phyloP scores from a whole-genome alignment of 2,888 invertebrate genomes.

The Theretra japonica region DNA sequence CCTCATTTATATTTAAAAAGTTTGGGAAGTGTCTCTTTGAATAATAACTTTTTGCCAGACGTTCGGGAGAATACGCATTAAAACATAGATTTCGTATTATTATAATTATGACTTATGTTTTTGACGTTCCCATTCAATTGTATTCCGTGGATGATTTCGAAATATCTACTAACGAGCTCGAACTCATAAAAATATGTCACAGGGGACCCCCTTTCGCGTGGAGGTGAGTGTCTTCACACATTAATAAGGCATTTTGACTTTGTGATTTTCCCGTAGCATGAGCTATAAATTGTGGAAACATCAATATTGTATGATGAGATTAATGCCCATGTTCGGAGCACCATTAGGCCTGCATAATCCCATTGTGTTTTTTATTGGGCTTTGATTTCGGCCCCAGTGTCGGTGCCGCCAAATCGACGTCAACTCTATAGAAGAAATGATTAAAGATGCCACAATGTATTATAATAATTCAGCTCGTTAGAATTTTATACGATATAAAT shows the following conservation, averaged over 20 bases:
- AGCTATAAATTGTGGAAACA: conserved; percentile 80
- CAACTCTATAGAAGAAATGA: conserved; percentile 60
- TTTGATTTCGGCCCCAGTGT: conserved; percentile 64
- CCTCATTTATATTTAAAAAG: conserved; percentile 63
- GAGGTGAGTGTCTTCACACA: conserved; percentile 82
- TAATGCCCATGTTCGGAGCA: conserved; percentile 82
- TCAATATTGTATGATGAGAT: conserved; percentile 83
- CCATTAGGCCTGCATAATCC: conserved; percentile 81
- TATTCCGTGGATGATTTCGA: conserved; percentile 74
- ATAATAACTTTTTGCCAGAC: conserved; percentile 57
- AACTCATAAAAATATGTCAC: conserved; percentile 77
- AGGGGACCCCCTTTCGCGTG: conserved; percentile 57
- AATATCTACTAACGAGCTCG: conserved; percentile 78
- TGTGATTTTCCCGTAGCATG: conserved; percentile 69
- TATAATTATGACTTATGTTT: conserved; percentile 77
- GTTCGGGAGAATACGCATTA: conserved; percentile 52
- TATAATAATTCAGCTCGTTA: conserved; percentile 50
- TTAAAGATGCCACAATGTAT: conserved; percentile 69
- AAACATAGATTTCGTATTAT: conserved; percentile 63
- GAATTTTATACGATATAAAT: conserved; percentile 36
- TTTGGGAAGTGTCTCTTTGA: conserved; percentile 53
- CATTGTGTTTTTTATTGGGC: conserved; percentile 77
- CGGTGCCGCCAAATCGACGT: conserved; percentile 74
- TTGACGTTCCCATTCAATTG: conserved; percentile 80
- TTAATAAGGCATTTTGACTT: conserved; percentile 81